phyloP scores from a whole-genome alignment of 2,888 invertebrate genomes.

The Branchellion lobata region DNA sequence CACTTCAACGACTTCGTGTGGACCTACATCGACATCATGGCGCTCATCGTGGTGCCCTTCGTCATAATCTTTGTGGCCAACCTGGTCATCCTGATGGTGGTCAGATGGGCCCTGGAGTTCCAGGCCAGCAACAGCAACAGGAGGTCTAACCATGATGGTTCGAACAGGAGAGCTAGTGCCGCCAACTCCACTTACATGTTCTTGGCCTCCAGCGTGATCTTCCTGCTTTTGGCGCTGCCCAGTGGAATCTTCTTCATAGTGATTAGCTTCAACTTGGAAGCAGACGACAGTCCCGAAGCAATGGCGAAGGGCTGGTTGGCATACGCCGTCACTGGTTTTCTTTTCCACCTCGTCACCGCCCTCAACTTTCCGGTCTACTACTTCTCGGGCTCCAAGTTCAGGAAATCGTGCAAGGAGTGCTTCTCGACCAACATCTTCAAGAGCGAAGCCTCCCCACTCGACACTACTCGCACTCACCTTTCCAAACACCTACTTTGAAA shows the following conservation, averaged over 20 bases:
- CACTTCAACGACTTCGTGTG: conserved; percentile 49
- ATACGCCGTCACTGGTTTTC: conserved; percentile 11
- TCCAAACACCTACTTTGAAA: too few relatives aligned
- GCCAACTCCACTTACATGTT: conserved; percentile 30
- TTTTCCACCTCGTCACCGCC: conserved; percentile 28
- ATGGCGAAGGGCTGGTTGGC: neutral
- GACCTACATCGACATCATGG: conserved; percentile 57
- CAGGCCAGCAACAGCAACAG: neutral
- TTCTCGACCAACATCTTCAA: conserved; percentile 3
- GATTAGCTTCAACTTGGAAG: neutral
- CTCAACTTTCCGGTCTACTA: conserved; percentile 36
- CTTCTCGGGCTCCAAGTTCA: conserved; percentile 27
- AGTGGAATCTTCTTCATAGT: conserved; percentile 30
- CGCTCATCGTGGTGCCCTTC: conserved; percentile 55
- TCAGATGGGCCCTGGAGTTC: conserved; percentile 47
- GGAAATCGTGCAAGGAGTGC: conserved; percentile 27
- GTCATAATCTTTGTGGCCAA: conserved; percentile 55
- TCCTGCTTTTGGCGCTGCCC: conserved; percentile 17
- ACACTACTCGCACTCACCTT: too few relatives aligned
- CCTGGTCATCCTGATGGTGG: conserved; percentile 53
- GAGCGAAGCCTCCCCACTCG: neutral
- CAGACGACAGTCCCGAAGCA: neutral
- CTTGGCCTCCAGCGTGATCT: conserved; percentile 5
- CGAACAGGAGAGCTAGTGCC: neutral
- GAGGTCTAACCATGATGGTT: neutral